These are phyloP conservation scores for Prenolepis imparis DNA, from an alignment of 2,888 invertebrate species.

Conservation along the genomic window DNA sequence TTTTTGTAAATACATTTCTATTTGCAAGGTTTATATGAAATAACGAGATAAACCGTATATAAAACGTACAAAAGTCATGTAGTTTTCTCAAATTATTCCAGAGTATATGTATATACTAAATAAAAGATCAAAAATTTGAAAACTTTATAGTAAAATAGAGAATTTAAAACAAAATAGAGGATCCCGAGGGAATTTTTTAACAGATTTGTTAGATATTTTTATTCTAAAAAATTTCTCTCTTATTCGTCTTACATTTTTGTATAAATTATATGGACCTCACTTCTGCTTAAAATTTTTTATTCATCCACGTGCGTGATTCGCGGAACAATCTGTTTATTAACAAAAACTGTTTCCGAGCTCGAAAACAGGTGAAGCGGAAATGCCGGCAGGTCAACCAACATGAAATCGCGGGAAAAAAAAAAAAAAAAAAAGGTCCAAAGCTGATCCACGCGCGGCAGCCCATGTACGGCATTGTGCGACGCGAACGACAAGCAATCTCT, in stretches of 20 bases:
- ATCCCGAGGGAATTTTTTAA: not conserved
- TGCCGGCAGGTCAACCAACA: not conserved
- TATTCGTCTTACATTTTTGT: not conserved
- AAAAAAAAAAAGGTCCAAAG: constrained; percentile 14
- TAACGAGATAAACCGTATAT: not conserved
- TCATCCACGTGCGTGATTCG: not conserved
- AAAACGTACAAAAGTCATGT: not conserved
- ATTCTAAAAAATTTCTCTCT: not conserved
- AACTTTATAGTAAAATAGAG: not conserved
- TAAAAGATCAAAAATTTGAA: not conserved
- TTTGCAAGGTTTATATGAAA: not conserved
- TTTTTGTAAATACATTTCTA: not conserved
- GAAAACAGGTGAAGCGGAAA: constrained; percentile 11
- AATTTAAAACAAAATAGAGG: not conserved
- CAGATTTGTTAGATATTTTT: not conserved
- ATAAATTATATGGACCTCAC: not conserved
- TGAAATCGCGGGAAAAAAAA: not conserved
- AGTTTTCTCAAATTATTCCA: not conserved
- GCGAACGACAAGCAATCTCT: constrained; percentile 46
- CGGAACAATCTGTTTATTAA: not conserved
- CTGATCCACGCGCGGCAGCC: not conserved
- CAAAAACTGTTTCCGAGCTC: not conserved
- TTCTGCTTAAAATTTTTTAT: not conserved
- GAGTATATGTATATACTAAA: too few species aligned
- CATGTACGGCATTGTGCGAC: constrained; percentile 35